These are phyloP conservation scores for Darwinula stevensoni DNA, from an alignment of 2,888 invertebrate genomes.

Conservation along the genomic window DNA sequence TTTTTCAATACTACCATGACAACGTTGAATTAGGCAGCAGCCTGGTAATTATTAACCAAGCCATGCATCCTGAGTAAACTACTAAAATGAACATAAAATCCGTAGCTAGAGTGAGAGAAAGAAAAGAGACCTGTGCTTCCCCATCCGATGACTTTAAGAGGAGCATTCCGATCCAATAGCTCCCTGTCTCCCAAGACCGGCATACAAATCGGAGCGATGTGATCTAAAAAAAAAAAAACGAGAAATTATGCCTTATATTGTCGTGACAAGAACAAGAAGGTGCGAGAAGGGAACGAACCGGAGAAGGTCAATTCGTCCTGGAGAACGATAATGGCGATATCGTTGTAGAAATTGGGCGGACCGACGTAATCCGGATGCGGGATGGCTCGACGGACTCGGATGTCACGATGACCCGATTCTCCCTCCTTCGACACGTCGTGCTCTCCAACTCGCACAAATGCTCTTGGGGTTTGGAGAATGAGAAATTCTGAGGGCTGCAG, in stretches of 20 bases:
- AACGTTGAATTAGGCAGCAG: too few relatives aligned
- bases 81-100: too few relatives aligned
- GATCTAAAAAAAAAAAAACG: not conserved
- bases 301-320: too few relatives aligned
- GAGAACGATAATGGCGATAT: not conserved
- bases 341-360: not conserved
- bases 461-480: not conserved
- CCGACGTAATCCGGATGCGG: not conserved
- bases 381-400: not conserved
- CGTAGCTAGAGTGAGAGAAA: too few relatives aligned
- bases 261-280: too few relatives aligned
- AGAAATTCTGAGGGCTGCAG: not conserved
- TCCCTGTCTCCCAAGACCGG: conserved; percentile 1
- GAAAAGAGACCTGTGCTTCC: not conserved
- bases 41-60: too few relatives aligned
- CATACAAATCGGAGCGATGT: not conserved
- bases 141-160: not conserved
- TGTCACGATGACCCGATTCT: not conserved
- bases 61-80: too few relatives aligned
- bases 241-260: too few relatives aligned
- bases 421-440: too few relatives aligned
- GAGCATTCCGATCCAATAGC: not conserved
- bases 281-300: too few relatives aligned
- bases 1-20: too few relatives aligned
- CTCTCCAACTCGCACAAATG: too few relatives aligned